Evolutionary conservation across 1,140 invertebrate genomes (phyloP).

Genomic region (Apolygus lucorum): DNA sequence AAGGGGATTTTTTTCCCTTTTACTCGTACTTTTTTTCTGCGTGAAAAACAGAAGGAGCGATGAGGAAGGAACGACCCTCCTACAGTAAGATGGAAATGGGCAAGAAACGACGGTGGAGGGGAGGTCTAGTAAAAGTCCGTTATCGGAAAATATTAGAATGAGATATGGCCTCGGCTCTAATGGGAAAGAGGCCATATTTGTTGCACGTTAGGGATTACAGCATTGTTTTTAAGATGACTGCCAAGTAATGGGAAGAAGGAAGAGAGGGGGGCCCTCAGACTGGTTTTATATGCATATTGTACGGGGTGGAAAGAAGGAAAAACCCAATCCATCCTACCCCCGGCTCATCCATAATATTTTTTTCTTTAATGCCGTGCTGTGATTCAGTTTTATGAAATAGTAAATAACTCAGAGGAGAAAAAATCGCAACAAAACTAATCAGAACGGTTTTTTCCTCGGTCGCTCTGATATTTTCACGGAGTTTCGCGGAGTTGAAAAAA

Average conservation of each 20-base stretch:
- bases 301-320: background rate
- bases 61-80: too few relatives aligned
- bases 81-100: too few relatives aligned
- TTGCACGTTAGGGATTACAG: conserved; percentile 26
- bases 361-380: background rate
- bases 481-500: background rate
- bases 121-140: background rate
- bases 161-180: conserved; percentile 18
- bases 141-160: conserved; percentile 25
- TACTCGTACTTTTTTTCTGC: too few relatives aligned
- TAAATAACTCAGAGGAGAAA: background rate
- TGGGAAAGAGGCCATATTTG: conserved; percentile 20
- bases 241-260: conserved; percentile 8
- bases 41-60: too few relatives aligned
- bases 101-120: background rate
- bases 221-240: conserved; percentile 27
- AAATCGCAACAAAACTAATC: background rate
- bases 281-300: background rate
- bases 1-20: too few relatives aligned
- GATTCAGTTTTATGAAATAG: background rate
- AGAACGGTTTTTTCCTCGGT: background rate
- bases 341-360: background rate
- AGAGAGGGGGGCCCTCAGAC: background rate
- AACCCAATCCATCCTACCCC: background rate
- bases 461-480: background rate